Conservation (phyloP, 2,888 invertebrate species). For the Operophtera brumata region DNA sequence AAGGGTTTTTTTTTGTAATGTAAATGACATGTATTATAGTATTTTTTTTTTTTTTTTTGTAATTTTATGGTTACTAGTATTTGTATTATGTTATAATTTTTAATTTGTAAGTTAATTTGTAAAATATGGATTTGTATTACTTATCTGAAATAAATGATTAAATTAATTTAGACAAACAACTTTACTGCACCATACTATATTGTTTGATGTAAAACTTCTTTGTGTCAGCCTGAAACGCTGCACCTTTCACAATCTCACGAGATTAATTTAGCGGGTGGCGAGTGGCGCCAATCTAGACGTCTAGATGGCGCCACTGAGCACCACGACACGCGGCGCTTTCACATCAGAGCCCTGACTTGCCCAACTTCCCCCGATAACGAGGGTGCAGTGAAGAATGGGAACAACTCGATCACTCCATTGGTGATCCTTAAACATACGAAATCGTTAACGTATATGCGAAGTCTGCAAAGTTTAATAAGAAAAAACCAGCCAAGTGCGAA, state of each 20-base stretch:
- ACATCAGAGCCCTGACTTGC: conserved; percentile 41
- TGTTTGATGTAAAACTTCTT: conserved; percentile 41
- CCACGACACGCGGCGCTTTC: conserved; percentile 58
- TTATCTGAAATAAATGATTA: too few species aligned
- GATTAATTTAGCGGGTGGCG: conserved; percentile 67
- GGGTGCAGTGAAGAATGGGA: background rate
- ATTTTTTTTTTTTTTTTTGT: too few species aligned
- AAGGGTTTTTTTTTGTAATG: background rate
- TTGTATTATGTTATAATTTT: too few species aligned
- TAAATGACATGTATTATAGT: too few species aligned
- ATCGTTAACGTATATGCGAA: too few species aligned
- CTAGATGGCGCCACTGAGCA: conserved; percentile 73
- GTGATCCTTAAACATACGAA: too few species aligned
- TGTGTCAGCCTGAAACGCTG: conserved; percentile 36
- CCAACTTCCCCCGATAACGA: conserved; percentile 59
- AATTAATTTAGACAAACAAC: background rate
- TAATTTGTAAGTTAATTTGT: too few species aligned
- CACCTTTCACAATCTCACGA: conserved; percentile 49
- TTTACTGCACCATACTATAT: conserved; percentile 6
- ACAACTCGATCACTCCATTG: conserved; percentile 1
- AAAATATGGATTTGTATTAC: too few species aligned
- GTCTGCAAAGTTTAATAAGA: too few species aligned
- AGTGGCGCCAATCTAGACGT: conserved; percentile 75
- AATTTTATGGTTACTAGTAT: too few species aligned
- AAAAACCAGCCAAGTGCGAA: too few species aligned